Base-by-base conservation (phyloP, 2,113 vertebrate species). In the Strix aluco region DNA sequence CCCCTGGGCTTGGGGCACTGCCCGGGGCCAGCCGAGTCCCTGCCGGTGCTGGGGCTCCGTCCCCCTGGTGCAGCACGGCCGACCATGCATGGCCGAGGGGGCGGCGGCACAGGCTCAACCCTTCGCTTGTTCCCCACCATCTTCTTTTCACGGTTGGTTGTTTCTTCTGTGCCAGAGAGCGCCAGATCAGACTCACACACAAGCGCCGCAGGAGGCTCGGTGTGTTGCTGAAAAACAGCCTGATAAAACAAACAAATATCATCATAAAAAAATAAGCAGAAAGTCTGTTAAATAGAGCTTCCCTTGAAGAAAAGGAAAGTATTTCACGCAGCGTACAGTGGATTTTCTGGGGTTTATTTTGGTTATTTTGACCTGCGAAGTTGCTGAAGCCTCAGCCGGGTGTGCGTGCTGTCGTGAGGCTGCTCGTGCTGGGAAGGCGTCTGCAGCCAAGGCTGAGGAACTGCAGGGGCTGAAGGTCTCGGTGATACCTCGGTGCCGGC, bases 341-440 rank as follows among this genome's bases (percentile, higher is more conserved):
- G 23, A 34, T 94, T 94, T 85, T 66, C 62, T 72, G 54, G 2
- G 6, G 16, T 69, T 91, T 73, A n/a, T 72, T 92, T 63, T 87
- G 16, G n/a, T 85, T 83, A 14, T 54, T 88, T 80, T 77, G 67
- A 77, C 67, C 59, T 46, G 44, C 29, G 22, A 59, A 61, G 21
- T 22, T 75, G 44, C 73, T 69, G 61, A 78, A 89, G 38, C 51
- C 63, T 55, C 29, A 59, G 72, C 34, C 0, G 3, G 5, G 12
- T 11, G 55, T n/a, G 46, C 0, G 0, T 38, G 32, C 6, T 74
- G 83, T 29, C 0, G 0, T 36, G 30, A 46, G 46, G 30, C 21
- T 9, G 9, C 13, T 1, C 1, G 6, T 79, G 29, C 55, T 71
- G 25, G 51, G 79, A 47, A 61, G 42, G 51, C 4, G 7, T 73